Evolutionary conservation across 2,113 vertebrate species (phyloP).

Genomic region (Pteruthius melanotis): DNA sequence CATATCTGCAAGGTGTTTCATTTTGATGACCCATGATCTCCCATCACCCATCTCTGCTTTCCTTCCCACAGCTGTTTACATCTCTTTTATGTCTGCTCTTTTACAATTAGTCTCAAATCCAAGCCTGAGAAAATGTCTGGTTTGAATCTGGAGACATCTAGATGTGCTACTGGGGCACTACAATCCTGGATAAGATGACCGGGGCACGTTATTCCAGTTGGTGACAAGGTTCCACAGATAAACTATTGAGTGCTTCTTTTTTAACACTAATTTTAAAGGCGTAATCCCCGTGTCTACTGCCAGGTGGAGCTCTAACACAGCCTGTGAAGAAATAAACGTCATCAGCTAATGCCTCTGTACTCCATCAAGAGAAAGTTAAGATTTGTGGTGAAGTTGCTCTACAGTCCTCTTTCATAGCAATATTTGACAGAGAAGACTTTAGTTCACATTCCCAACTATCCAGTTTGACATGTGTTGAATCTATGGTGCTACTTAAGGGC

Average conservation of each 20-base stretch:
- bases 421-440: not conserved
- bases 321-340: not conserved
- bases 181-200: not conserved
- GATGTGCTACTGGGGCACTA: not conserved
- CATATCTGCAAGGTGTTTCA: not conserved
- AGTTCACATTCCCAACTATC: not conserved
- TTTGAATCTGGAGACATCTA: not conserved
- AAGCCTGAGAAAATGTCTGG: not conserved
- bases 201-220: not conserved
- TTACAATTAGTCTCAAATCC: not conserved
- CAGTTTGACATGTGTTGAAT: not conserved
- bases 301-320: conserved; percentile 57
- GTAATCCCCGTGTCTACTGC: not conserved
- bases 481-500: not conserved
- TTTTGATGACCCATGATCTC: not conserved
- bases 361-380: not conserved
- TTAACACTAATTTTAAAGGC: not conserved
- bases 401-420: not conserved
- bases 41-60: not conserved
- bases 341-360: not conserved
- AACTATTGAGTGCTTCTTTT: not conserved
- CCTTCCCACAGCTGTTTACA: not conserved
- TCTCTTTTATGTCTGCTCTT: not conserved
- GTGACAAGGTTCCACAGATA: not conserved
- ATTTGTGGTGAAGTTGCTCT: not conserved